Evolutionary conservation across 2,797 vertebrate genomes (phyloP).

Genomic region (Intellagama lesueurii): DNA sequence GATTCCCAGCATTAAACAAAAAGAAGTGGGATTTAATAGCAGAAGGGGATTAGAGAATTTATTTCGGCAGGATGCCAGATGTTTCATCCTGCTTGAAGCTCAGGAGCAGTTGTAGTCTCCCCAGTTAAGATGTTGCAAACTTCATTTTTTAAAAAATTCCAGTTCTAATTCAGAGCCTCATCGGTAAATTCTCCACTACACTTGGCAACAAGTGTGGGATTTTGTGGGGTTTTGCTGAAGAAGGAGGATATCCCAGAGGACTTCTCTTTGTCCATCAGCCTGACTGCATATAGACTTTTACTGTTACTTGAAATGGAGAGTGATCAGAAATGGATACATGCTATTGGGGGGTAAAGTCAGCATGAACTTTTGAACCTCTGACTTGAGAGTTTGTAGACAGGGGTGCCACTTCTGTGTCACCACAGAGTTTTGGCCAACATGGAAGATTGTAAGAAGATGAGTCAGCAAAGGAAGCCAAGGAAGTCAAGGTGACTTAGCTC

Average conservation of each 20-base stretch:
- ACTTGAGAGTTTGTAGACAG: not conserved
- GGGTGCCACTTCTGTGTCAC: not conserved
- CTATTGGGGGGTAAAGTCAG: not conserved
- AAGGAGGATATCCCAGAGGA: not conserved
- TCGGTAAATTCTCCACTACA: constrained; percentile 21
- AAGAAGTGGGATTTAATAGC: constrained; percentile 65
- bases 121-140: constrained; percentile 46
- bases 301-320: not conserved
- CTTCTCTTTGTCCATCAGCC: not conserved
- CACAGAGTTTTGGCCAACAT: not conserved
- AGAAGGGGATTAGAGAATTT: constrained; percentile 66
- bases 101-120: constrained; percentile 44
- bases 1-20: constrained; percentile 14
- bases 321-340: not conserved
- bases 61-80: constrained; percentile 65
- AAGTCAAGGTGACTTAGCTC: not conserved
- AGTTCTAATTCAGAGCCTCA: constrained; percentile 22
- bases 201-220: not conserved
- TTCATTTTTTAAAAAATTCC: constrained; percentile 42
- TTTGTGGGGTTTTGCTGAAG: not conserved
- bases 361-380: not conserved
- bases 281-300: not conserved
- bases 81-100: constrained; percentile 61
- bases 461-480: not conserved
- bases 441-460: too few relatives aligned